phyloP scores from a whole-genome alignment of 2,888 invertebrate genomes.

The Julus scanicus region DNA sequence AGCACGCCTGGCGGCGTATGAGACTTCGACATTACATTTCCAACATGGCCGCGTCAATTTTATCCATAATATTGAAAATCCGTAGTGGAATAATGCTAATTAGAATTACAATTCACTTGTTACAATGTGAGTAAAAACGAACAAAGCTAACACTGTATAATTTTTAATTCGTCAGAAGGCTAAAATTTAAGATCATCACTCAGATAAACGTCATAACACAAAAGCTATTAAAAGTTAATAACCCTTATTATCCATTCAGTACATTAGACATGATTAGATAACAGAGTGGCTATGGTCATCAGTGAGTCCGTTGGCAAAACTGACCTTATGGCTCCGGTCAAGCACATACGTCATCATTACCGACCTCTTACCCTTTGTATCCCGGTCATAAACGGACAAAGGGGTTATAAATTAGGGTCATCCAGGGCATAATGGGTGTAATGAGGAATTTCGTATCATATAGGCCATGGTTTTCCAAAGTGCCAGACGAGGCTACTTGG shows the following conservation, averaged over 20 bases:
- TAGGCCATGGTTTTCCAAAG: not conserved
- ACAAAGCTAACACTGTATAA: not conserved
- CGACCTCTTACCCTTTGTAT: conserved; percentile 12
- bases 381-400: not conserved
- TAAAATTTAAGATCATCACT: conserved; percentile 9
- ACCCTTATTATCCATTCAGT: not conserved
- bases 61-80: too few relatives aligned
- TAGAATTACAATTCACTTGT: too few relatives aligned
- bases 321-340: not conserved
- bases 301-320: not conserved
- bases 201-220: not conserved
- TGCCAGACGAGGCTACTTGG: not conserved
- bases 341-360: conserved; percentile 4
- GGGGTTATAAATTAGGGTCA: conserved; percentile 33
- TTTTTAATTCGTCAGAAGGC: not conserved
- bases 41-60: too few relatives aligned
- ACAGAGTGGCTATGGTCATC: not conserved
- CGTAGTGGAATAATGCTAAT: too few relatives aligned
- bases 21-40: too few relatives aligned
- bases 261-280: too few relatives aligned
- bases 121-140: too few relatives aligned
- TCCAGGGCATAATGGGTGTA: not conserved
- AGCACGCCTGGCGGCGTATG: too few relatives aligned
- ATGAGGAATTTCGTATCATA: not conserved
- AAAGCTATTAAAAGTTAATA: not conserved